Conservation (phyloP, 2,888 invertebrate genomes). For the Petrophora chlorosata region DNA sequence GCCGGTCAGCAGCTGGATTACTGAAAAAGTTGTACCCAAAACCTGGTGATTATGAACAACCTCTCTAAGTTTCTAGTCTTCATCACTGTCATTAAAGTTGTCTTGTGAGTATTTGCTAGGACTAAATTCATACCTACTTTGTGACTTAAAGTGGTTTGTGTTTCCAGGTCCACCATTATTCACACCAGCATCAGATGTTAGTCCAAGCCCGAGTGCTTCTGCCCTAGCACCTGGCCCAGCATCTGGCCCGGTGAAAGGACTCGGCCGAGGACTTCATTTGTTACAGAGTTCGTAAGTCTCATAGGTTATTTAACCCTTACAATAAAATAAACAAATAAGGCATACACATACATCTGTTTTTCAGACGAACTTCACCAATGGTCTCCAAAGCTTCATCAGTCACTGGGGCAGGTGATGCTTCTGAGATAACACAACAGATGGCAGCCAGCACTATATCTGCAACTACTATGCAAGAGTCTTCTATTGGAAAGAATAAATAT, state of each 20-base stretch:
- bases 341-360: neutral
- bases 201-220: slow-evolving; percentile 41
- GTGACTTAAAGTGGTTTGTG: slow-evolving; percentile 3
- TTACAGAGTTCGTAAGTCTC: slow-evolving; percentile 70
- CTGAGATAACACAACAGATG: slow-evolving; percentile 57
- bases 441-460: slow-evolving; percentile 53
- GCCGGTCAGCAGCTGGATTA: slow-evolving; percentile 61
- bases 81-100: neutral
- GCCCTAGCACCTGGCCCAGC: neutral
- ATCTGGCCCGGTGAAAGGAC: slow-evolving; percentile 42
- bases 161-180: slow-evolving; percentile 43
- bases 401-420: slow-evolving; percentile 46
- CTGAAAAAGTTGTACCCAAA: slow-evolving; percentile 60
- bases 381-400: slow-evolving; percentile 39
- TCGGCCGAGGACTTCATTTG: slow-evolving; percentile 65
- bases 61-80: too few species aligned
- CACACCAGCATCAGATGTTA: slow-evolving; percentile 64
- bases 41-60: slow-evolving; percentile 62
- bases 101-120: neutral
- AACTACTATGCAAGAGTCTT: slow-evolving; percentile 36
- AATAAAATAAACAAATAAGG: neutral
- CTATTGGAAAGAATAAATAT: slow-evolving; percentile 55
- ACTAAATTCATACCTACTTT: neutral
- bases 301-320: too few species aligned
- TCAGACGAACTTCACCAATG: slow-evolving; percentile 37